A percentile compares a stretch with the other conserved stretches of the same genome.
These are phyloP conservation scores for Pedionomus torquatus DNA, from an alignment of 2,113 vertebrate genomes.

Conservation along the genomic window DNA sequence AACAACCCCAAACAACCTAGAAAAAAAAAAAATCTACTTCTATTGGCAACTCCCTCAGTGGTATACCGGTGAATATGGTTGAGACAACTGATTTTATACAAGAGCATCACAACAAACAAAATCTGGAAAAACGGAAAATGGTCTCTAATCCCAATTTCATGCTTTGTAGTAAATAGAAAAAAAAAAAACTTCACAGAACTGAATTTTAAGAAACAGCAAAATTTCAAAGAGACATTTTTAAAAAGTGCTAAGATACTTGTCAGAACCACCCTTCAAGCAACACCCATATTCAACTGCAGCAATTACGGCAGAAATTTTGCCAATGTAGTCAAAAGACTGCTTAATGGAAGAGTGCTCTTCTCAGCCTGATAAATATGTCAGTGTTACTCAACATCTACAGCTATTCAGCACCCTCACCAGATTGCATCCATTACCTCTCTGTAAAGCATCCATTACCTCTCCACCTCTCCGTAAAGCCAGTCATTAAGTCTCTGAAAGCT, in stretches of 20 bases:
- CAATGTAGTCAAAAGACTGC: not conserved
- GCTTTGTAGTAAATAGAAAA: not conserved
- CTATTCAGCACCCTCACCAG: not conserved
- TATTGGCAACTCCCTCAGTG: not conserved
- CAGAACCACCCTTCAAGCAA: not conserved
- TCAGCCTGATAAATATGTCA: not conserved
- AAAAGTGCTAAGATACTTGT: not conserved
- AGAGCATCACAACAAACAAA: not conserved
- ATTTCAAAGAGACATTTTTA: not conserved
- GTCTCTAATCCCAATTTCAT: not conserved
- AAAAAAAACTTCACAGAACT: not conserved
- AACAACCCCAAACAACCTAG: too few species aligned
- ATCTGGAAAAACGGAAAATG: not conserved
- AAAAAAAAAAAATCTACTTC: not conserved
- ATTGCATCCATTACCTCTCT: not conserved
- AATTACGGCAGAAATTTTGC: not conserved
- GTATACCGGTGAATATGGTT: not conserved
- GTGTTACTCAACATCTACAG: not conserved
- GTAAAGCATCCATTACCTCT: not conserved
- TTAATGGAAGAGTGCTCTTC: not conserved
- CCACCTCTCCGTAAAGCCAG: not conserved
- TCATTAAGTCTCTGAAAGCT: not conserved
- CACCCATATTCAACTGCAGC: not conserved
- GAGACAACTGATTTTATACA: not conserved
- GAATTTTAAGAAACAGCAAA: not conserved